A percentile compares a stretch with the other conserved stretches of the same genome.
phyloP scores from a whole-genome alignment of 2,113 vertebrate species.

The Syngnathus floridae region DNA sequence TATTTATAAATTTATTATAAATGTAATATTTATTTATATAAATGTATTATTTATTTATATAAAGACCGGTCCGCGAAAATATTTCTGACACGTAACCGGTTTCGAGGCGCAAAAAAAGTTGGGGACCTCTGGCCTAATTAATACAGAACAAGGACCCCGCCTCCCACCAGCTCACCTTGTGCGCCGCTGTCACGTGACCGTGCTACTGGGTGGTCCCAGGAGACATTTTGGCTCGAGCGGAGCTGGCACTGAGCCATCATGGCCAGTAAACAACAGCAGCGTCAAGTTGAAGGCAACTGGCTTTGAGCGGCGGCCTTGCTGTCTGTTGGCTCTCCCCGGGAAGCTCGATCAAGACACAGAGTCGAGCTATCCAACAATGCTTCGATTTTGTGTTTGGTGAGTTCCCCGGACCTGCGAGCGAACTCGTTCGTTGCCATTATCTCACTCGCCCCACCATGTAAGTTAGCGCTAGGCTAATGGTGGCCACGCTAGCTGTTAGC shows the following conservation, averaged over 20 bases:
- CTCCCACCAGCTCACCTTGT: neutral
- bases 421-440: neutral
- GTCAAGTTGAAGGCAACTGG: slow-evolving; percentile 53
- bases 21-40: too few species aligned
- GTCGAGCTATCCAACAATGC: slow-evolving; percentile 41
- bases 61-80: too few species aligned
- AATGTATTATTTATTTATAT: too few species aligned
- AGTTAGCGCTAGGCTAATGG: slow-evolving; percentile 23
- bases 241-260: slow-evolving; percentile 62
- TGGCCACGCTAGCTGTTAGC: slow-evolving; percentile 37
- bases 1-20: too few species aligned
- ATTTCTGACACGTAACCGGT: too few species aligned
- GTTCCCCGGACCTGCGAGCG: slow-evolving; percentile 14
- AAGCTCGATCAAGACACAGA: neutral
- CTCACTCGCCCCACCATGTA: neutral
- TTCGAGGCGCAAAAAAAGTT: too few species aligned
- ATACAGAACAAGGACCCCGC: neutral
- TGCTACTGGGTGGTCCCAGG: slow-evolving; percentile 52
- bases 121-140: neutral
- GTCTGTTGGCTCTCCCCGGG: slow-evolving; percentile 8
- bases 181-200: slow-evolving; percentile 47
- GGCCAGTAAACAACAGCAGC: slow-evolving; percentile 72
- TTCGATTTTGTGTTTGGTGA: slow-evolving; percentile 57
- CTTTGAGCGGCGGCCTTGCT: slow-evolving; percentile 34
- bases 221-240: slow-evolving; percentile 56